A percentile compares a stretch with the other conserved stretches of the same genome.
These are phyloP conservation scores for Anolis carolinensis DNA, from an alignment of 2,113 vertebrate species.

Conservation along the genomic window DNA sequence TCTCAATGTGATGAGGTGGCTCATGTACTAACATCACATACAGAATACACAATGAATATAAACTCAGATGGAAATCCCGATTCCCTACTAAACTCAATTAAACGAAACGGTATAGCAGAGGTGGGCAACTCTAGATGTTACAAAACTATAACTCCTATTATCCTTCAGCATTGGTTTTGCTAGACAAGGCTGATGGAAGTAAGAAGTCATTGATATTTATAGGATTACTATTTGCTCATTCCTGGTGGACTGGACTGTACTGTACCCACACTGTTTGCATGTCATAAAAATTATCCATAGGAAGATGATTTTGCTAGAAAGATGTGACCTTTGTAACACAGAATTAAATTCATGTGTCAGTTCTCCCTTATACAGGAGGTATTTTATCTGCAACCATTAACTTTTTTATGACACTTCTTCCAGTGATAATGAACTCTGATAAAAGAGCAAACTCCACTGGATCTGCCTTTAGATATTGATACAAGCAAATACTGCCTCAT, in stretches of 20 bases:
- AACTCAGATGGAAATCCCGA: neutral
- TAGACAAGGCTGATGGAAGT: too few relatives aligned
- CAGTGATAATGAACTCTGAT: neutral
- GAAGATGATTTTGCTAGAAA: too few relatives aligned
- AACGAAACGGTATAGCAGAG: neutral
- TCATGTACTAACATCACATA: neutral
- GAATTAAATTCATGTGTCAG: neutral
- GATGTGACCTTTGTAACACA: neutral
- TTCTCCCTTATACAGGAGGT: neutral
- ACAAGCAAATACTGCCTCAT: too few relatives aligned
- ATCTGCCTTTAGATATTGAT: too few relatives aligned
- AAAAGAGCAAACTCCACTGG: neutral
- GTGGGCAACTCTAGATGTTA: too few relatives aligned
- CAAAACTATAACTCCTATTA: too few relatives aligned
- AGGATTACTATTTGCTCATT: too few relatives aligned
- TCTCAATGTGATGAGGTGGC: too few relatives aligned
- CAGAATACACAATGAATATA: neutral
- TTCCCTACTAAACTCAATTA: neutral
- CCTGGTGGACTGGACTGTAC: too few relatives aligned
- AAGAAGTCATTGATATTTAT: too few relatives aligned
- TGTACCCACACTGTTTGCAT: too few relatives aligned
- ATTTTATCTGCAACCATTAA: neutral
- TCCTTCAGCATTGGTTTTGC: too few relatives aligned
- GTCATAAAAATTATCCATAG: neutral
- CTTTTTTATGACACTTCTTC: neutral